Percentiles rank a stretch among this genome's conserved stretches.
Evolutionary conservation across 2,888 invertebrate species (phyloP).

Genomic region (Tiliacea aurago): DNA sequence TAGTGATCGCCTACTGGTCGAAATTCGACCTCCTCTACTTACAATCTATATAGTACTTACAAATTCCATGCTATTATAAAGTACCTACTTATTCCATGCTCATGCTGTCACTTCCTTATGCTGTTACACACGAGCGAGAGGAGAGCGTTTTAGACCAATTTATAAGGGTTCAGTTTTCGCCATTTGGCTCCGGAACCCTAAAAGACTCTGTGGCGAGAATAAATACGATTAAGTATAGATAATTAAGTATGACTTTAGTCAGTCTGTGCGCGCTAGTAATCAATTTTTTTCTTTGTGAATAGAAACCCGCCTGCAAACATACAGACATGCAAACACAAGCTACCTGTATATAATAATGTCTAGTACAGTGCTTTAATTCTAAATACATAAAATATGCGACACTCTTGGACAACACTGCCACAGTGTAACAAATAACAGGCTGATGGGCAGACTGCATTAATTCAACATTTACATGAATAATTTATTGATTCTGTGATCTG

Average conservation of each 20-base stretch:
- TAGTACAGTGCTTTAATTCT: neutral
- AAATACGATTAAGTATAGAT: neutral
- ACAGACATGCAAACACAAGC: slow-evolving; percentile 11
- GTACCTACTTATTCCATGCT: too few relatives aligned
- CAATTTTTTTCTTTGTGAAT: neutral
- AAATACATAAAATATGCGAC: slow-evolving; percentile 13
- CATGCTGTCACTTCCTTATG: too few relatives aligned
- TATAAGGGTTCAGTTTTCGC: too few relatives aligned
- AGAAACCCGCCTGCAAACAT: neutral
- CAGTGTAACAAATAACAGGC: slow-evolving; percentile 14
- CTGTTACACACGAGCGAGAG: too few relatives aligned
- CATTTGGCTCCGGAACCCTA: too few relatives aligned
- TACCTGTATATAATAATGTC: too few relatives aligned
- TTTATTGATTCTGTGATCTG: slow-evolving; percentile 42
- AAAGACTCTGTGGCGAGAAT: neutral
- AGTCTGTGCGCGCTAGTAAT: neutral
- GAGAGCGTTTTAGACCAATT: too few relatives aligned
- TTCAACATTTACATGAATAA: slow-evolving; percentile 26
- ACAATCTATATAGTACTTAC: too few relatives aligned
- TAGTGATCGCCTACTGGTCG: too few relatives aligned
- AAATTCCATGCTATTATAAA: too few relatives aligned
- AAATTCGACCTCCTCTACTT: too few relatives aligned
- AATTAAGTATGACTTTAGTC: neutral
- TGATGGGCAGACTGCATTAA: neutral
- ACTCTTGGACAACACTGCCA: slow-evolving; percentile 4